Evolutionary conservation across 2,797 vertebrate genomes (phyloP), one percentile per base, ranked within the genome.

Genomic region (Loris lydekkerianus): DNA sequence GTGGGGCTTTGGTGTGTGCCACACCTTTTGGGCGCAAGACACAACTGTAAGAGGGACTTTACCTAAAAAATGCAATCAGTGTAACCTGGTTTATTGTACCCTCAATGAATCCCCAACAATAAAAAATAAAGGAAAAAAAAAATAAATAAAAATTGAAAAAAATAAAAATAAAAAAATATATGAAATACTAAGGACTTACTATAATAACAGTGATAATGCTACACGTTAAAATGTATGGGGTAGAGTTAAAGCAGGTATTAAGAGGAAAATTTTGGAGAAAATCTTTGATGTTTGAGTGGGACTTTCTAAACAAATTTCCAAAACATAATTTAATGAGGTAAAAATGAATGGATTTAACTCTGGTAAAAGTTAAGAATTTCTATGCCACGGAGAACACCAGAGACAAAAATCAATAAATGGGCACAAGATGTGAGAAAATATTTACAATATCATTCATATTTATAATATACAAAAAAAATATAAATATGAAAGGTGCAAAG

Each of bases 391-490:
- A 72, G 18, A 89, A 49, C 2, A 78, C 34, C 65, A 86, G 1
- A 93, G 49, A 86, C 14, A 5, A 88, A 96, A 93, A 53, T 43
- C 72, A 78, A 40, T 37, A 73, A 73, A 53, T 72, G 43, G 75
- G 53, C 11, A 60, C 34, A 1, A 56, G 10, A 76, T 27, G 13
- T 86, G 63, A 89, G 37, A 91, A 92, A 78, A 90, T 34, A 86
- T 77, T 25, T 34, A 8, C 13, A 92, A 78, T 43, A 58, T 75
- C 40, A 75, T 65, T 84, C 65, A 90, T 73, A 56, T 53, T 63
- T 63, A 72, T 58, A 76, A 84, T 60, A 83, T 23, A 80, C 4
- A 27, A 69, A n/a, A 69, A 97, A 87, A 87, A 63, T 87, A 78
- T 75, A 53, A 73, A 65, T 86, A 61, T 23, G 65, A 84, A 80